These are phyloP conservation scores for Steatornis caripensis DNA, from an alignment of 2,113 vertebrate species.

Conservation along the genomic window DNA sequence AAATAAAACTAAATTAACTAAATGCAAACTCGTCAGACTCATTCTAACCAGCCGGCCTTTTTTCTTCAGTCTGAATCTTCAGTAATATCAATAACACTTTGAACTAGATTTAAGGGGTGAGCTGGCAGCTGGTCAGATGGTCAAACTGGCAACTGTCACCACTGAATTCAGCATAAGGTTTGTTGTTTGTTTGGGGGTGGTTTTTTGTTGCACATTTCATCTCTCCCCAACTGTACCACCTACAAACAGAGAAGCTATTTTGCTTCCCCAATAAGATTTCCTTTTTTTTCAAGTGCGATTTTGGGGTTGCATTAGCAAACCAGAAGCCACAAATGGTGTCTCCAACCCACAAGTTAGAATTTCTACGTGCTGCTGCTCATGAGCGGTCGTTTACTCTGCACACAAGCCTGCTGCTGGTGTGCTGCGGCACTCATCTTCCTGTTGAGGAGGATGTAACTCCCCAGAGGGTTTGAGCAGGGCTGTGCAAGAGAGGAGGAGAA, in stretches of 20 bases:
- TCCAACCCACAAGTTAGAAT: neutral
- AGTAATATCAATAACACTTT: conserved; percentile 64
- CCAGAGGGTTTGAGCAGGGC: neutral
- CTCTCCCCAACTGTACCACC: neutral
- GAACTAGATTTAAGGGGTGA: conserved; percentile 74
- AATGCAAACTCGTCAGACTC: neutral
- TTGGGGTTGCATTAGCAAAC: neutral
- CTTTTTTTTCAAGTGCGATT: neutral
- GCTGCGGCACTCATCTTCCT: neutral
- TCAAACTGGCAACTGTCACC: conserved; percentile 28
- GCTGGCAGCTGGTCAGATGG: conserved; percentile 34
- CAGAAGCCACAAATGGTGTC: neutral
- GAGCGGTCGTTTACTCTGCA: rapidly evolving
- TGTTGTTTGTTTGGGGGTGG: neutral
- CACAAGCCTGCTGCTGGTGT: neutral
- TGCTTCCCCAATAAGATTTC: neutral
- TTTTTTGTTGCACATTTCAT: neutral
- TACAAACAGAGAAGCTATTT: neutral
- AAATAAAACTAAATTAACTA: neutral
- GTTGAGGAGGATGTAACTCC: neutral
- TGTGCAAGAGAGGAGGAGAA: neutral
- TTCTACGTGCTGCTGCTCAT: rapidly evolving
- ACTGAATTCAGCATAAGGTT: neutral
- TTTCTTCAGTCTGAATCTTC: conserved; percentile 45
- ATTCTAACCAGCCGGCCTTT: conserved; percentile 22